These are phyloP conservation scores for Diabrotica balteata DNA, from an alignment of 2,888 invertebrate genomes.

Conservation along the genomic window DNA sequence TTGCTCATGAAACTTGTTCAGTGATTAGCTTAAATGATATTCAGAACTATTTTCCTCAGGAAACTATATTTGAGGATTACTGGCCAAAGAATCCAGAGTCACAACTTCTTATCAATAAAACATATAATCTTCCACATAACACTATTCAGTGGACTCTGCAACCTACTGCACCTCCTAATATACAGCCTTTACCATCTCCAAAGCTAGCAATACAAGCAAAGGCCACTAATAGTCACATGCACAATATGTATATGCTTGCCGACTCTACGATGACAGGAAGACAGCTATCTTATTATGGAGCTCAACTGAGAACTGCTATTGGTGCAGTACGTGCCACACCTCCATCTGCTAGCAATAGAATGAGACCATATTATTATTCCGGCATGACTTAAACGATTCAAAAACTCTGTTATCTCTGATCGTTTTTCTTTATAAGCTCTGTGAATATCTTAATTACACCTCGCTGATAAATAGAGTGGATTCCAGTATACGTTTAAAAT, in stretches of 20 bases:
- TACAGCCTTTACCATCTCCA: constrained; percentile 57
- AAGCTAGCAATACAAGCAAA: constrained; percentile 57
- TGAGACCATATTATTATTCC: constrained; percentile 53
- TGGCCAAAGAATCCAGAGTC: constrained; percentile 92
- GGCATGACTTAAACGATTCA: constrained; percentile 52
- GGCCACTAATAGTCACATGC: constrained; percentile 49
- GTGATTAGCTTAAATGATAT: constrained; percentile 91
- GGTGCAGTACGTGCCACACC: constrained; percentile 54
- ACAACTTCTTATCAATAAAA: constrained; percentile 72
- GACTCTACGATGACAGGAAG: constrained; percentile 49
- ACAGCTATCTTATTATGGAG: constrained; percentile 50
- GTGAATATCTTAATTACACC: too few species aligned
- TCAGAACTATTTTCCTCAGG: constrained; percentile 88
- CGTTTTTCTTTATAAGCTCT: too few species aligned
- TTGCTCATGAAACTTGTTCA: constrained; percentile 88
- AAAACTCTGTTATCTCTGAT: too few species aligned
- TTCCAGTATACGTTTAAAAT: too few species aligned
- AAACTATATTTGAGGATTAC: constrained; percentile 89
- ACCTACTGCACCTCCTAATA: constrained; percentile 74
- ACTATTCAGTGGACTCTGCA: constrained; percentile 77
- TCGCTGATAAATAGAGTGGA: too few species aligned
- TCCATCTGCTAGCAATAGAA: constrained; percentile 55
- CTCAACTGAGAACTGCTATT: constrained; percentile 51
- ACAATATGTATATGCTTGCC: constrained; percentile 52
- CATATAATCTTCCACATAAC: constrained; percentile 56